These are phyloP conservation scores for Sebastes oblongus DNA, from an alignment of 2,797 vertebrate genomes.

Conservation along the genomic window DNA sequence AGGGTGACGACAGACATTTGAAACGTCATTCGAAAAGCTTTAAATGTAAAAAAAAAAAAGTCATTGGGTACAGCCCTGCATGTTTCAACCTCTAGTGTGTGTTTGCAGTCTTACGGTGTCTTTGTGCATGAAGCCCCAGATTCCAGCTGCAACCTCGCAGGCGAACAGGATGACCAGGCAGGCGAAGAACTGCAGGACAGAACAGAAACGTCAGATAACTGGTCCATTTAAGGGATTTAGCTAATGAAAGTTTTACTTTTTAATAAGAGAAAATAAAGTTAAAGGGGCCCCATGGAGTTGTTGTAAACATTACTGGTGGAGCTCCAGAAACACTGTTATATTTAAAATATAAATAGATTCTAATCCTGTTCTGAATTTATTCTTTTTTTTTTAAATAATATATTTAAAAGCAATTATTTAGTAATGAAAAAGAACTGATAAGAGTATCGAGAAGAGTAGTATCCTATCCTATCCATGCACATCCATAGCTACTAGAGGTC, in stretches of 20 bases:
- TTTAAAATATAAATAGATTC: too few species aligned
- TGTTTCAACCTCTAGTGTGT: not conserved
- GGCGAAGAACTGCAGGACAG: constrained; percentile 88
- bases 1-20: too few species aligned
- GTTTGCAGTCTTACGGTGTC: constrained; percentile 84
- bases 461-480: rapidly evolving
- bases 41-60: not conserved
- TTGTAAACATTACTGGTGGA: too few species aligned
- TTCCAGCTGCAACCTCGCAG: constrained; percentile 95
- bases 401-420: too few species aligned
- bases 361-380: too few species aligned
- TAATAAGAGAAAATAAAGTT: not conserved
- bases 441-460: too few species aligned
- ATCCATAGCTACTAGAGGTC: not conserved
- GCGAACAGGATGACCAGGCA: constrained; percentile 97
- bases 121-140: constrained; percentile 95
- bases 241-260: not conserved
- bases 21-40: not conserved
- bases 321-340: too few species aligned
- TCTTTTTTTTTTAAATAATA: too few species aligned
- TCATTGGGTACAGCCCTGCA: not conserved
- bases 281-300: not conserved
- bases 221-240: not conserved
- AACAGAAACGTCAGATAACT: not conserved
- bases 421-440: too few species aligned